Evolutionary conservation across 2,888 invertebrate genomes (phyloP), one percentile per base, ranked within the genome.

Genomic region (Calameuta filiformis): DNA sequence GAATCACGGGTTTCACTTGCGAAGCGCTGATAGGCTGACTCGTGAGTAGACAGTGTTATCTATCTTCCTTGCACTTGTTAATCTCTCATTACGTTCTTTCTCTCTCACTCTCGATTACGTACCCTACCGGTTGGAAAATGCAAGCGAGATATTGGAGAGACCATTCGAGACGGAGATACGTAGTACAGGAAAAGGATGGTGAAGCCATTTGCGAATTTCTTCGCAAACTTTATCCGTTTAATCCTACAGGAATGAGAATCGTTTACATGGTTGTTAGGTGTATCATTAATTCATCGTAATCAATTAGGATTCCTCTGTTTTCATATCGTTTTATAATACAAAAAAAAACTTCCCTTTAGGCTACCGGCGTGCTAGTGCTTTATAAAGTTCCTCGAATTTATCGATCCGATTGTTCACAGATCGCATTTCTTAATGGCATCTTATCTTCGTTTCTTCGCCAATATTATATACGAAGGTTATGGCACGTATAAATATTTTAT

Each of bases 1-100:
- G 87, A 83, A 86, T 87, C 87, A 86, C 84, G 86, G 87, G 85
- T 81, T 78, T 79, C 76, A 76, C 77, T 82, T 79, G 81, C 82
- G 75, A 76, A 78, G 76, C 83, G 81, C 81, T 83, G 86, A 86
- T 86, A 83, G 87, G 86, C 80, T 71, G 71, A 71, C 23, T 56
- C 56, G 56, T 23, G 56, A 23, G 23, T 56, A 56, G 56, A 56
- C 56, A 56, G 23, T 23, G 23, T 23, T 56, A 56, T 56, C 56
- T 56, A 56, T 56, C 56, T 56, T 56, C 56, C 56, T 56, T 56
- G 56, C 56, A 56, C 56, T 56, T 56, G 3, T 56, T 56, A 56
- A 56, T 56, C 2, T 56, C 56, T 56, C 23, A 56, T 56, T 15
- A 56, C 56, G 9, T 56, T 56, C 56, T 56, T 40, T 23, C 56